Conservation (phyloP, 2,888 invertebrate genomes). For the Plusia festucae region DNA sequence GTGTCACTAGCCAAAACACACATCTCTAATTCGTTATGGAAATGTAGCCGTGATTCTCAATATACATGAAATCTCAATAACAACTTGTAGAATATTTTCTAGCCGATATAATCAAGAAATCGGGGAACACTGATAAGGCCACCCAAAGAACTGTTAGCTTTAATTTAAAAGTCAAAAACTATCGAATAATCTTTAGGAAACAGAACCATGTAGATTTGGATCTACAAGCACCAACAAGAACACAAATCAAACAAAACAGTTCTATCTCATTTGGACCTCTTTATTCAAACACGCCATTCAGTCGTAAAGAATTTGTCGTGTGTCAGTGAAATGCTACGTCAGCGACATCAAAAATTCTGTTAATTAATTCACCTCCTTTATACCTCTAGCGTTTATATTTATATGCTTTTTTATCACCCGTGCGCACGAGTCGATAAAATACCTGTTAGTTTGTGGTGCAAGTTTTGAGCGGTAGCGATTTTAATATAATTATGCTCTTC, state of each 20-base stretch:
- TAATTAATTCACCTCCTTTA: slow-evolving; percentile 87
- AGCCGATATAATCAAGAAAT: background rate
- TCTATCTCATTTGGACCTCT: slow-evolving; percentile 54
- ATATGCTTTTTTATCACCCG: slow-evolving; percentile 80
- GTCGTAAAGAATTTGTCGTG: slow-evolving; percentile 79
- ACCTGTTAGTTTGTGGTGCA: slow-evolving; percentile 64
- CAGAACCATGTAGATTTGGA: background rate
- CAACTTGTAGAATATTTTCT: background rate
- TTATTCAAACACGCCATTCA: slow-evolving; percentile 61
- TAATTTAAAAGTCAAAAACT: background rate
- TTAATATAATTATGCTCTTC: background rate
- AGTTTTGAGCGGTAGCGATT: slow-evolving; percentile 55
- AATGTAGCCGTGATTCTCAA: background rate
- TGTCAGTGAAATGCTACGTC: slow-evolving; percentile 76
- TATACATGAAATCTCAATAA: background rate
- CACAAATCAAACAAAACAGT: slow-evolving; percentile 42
- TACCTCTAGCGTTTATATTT: slow-evolving; percentile 82
- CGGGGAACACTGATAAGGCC: background rate
- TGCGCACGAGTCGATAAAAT: slow-evolving; percentile 85
- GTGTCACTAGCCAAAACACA: background rate
- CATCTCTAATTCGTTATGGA: background rate
- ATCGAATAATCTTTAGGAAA: background rate
- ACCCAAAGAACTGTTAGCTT: background rate
- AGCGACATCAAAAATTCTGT: slow-evolving; percentile 80
- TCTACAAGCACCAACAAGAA: background rate